Base-by-base conservation (phyloP, 1,140 invertebrate genomes). In the Drosophila pachea region DNA sequence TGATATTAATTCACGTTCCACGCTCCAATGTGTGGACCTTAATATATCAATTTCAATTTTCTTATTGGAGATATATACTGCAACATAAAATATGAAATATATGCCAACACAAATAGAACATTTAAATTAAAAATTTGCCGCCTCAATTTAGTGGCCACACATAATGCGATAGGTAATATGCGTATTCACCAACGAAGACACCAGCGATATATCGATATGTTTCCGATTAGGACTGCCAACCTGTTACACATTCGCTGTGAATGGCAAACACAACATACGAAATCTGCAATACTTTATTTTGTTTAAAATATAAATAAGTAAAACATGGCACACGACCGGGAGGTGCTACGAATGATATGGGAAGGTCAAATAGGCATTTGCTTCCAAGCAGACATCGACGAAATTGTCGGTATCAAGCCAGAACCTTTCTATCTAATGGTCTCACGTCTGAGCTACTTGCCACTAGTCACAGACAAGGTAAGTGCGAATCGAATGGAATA, bases 351-450 rank as follows among this genome's bases (percentile, higher is more conserved):
- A 43, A 95, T 97, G 92, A 93, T 99, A 79, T 99, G 97, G 98
- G 96, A 98, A 87, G 97, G 97, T 5, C 95, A 96, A 90, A 91
- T 99, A 49, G 97, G 97, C 0, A 93, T 98, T 53, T 97, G 95
- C 90, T 98, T 99, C 90, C 92, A 94, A 76, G 91, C 99, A 32
- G 92, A 96, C 81, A 91, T 94, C 14, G 95, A 98, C 75, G 97
- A 99, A 92, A 94, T 97, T 6, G 93, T 93, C 83, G 95, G 95
- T 81, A 91, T 97, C 8, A 95, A 96, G 88, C 97, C 97, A 36
- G 97, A 98, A 90, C 94, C 95, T 14, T 97, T 95, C 91, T 99
- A 97, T 91, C 91, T 98, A 62, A 97, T 99, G 95, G 94, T 99
- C 12, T 96, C 98, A 22, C 92, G 98, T 87, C 91, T 98, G 67